Evolutionary conservation across 2,888 invertebrate genomes (phyloP).

Genomic region (Hemicrepidius hirtus): DNA sequence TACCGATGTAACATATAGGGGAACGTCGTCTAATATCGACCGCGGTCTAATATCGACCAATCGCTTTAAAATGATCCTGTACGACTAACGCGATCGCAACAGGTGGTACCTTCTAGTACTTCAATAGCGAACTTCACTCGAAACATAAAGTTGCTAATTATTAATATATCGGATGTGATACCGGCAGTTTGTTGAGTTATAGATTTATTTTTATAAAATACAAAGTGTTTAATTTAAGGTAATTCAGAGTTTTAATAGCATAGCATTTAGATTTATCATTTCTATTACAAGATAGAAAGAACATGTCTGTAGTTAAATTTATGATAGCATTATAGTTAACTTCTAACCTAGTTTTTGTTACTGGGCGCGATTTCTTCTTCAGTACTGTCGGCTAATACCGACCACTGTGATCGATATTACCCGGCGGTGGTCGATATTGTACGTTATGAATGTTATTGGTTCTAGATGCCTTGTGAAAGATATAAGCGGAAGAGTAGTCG

Average conservation of each 20-base stretch:
- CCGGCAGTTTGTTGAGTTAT: not conserved
- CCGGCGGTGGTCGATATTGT: constrained; percentile 3
- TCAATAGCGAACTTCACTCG: not conserved
- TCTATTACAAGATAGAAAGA: not conserved
- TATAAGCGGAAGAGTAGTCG: constrained; percentile 4
- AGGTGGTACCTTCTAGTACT: no score
- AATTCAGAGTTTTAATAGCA: constrained; percentile 1
- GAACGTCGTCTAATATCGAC: no score
- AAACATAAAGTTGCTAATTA: not conserved
- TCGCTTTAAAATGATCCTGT: no score
- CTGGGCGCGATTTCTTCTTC: not conserved
- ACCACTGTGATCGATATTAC: constrained; percentile 1
- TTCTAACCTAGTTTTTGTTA: constrained; percentile 11
- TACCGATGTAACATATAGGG: no score
- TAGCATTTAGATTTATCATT: not conserved
- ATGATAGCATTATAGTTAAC: not conserved
- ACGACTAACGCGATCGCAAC: no score
- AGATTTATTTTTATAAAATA: not conserved
- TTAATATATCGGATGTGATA: not conserved
- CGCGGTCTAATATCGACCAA: no score
- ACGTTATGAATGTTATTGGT: not conserved
- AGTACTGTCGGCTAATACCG: not conserved
- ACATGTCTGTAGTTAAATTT: constrained; percentile 1
- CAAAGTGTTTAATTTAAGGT: constrained; percentile 1
- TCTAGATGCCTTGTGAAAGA: not conserved